Base-by-base conservation (phyloP, 2,797 vertebrate genomes). In the Gadopsis bispinosus region DNA sequence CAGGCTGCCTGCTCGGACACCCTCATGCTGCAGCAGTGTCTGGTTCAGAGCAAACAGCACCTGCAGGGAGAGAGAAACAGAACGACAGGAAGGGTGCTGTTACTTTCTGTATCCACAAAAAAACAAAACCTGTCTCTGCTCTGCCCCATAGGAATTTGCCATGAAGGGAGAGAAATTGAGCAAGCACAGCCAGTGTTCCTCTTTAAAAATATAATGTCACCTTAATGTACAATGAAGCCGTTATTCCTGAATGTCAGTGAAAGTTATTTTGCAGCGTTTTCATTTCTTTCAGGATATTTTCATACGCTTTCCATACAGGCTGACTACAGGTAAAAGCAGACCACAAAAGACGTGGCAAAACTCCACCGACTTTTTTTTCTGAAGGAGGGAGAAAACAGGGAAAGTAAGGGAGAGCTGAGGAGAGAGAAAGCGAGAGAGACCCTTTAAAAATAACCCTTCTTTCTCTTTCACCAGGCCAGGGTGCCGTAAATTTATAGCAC, bases 31-130 rank as follows among this genome's bases (percentile, higher is more conserved):
- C 84, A 97, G 94, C 79, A 96, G 94, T 4, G 96, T 97, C 94
- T 97, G 97, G 90, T 97, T 97, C 92, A 97, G 93, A 87, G 97
- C 97, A 94, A 98, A 98, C 83, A 97, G 88, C 85, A 97, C 97
- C 97, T 97, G 88, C 41, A 64, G 50, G n/a, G 66, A 75, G 63
- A 55, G 50, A 59, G 47, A 67, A 12, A 80, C 9, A 43, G 51
- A 61, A 13, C 75, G 51, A 75, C 45, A 58, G 50, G 54, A 68
- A 65, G 33, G 55, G 26, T 10, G 51, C 73, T 54, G 63, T 87
- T 84, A 84, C 16, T 22, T 78, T 76, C 76, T 68, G 63, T 69
- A 73, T 80, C 66, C 26, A 59, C 47, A 35, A 33, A 33, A 33
- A 33, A 7, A 35, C 26, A 74, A 74, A 78, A 16, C 1, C 35